A percentile compares a stretch with the other conserved stretches of the same genome.
These are phyloP conservation scores for Onychomys torridus DNA, from an alignment of 2,797 vertebrate species.

Conservation along the genomic window DNA sequence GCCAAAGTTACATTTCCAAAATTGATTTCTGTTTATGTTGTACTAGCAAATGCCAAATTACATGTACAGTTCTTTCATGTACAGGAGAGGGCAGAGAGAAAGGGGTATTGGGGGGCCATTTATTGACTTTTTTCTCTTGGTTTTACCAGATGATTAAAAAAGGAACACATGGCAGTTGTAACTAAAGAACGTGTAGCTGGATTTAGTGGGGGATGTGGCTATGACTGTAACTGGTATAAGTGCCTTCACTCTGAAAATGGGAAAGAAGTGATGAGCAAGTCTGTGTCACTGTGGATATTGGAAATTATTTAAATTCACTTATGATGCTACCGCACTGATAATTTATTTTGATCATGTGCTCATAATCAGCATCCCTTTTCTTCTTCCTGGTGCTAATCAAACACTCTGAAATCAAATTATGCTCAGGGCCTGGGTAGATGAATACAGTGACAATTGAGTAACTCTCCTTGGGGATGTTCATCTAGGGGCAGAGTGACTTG, in stretches of 20 bases:
- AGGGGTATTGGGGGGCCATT: not conserved
- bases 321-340: conserved; percentile 24
- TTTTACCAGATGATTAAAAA: not conserved
- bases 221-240: not conserved
- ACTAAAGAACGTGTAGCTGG: not conserved
- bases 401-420: conserved; percentile 73
- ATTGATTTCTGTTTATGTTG: not conserved
- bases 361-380: conserved; percentile 64
- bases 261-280: not conserved
- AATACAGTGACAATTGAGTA: conserved; percentile 38
- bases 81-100: not conserved
- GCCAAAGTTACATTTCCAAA: too few species aligned
- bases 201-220: not conserved
- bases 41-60: not conserved
- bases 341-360: conserved; percentile 69
- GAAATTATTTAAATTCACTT: conserved; percentile 64
- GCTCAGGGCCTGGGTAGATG: conserved; percentile 9
- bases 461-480: conserved; percentile 41
- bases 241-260: not conserved
- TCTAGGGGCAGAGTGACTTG: conserved; percentile 1
- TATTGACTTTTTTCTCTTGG: not conserved
- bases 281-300: not conserved
- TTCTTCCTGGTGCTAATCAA: conserved; percentile 67
- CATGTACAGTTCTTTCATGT: not conserved
- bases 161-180: not conserved